Evolutionary conservation across 2,888 invertebrate genomes (phyloP).

Genomic region (Pammene fasciana): DNA sequence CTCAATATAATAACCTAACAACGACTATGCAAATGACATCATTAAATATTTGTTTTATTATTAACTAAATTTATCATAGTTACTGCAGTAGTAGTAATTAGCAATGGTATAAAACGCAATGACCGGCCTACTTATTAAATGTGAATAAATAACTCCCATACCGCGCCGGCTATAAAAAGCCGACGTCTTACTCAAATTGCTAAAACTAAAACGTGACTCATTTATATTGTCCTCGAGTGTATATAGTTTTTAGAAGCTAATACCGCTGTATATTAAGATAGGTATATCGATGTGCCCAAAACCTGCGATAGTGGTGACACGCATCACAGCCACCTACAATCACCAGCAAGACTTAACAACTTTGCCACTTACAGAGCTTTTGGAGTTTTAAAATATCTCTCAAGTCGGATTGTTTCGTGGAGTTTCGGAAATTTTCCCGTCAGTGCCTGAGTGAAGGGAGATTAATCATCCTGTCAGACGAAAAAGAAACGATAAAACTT

Average conservation of each 20-base stretch:
- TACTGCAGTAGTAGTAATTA: no score
- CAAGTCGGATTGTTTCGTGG: slow-evolving; percentile 53
- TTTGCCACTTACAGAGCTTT: slow-evolving; percentile 48
- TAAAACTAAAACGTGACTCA: no score
- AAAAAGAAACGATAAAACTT: slow-evolving; percentile 48
- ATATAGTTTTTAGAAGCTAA: no score
- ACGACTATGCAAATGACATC: neutral
- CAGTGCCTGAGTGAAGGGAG: slow-evolving; percentile 56
- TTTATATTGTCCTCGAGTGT: no score
- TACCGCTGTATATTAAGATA: no score
- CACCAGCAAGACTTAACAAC: slow-evolving; percentile 48
- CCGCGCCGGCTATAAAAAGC: no score
- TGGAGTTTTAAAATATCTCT: slow-evolving; percentile 45
- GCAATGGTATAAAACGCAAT: no score
- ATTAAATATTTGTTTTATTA: neutral
- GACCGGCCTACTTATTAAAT: no score
- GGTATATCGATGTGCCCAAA: no score
- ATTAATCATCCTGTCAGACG: slow-evolving; percentile 64
- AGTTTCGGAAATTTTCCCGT: slow-evolving; percentile 61
- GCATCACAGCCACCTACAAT: slow-evolving; percentile 46
- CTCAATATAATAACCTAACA: neutral
- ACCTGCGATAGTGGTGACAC: slow-evolving; percentile 42
- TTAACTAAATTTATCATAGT: no score
- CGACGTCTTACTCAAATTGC: no score
- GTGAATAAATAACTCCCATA: no score